Conservation (phyloP, 2,113 vertebrate species). For the Bujurquina vittata region DNA sequence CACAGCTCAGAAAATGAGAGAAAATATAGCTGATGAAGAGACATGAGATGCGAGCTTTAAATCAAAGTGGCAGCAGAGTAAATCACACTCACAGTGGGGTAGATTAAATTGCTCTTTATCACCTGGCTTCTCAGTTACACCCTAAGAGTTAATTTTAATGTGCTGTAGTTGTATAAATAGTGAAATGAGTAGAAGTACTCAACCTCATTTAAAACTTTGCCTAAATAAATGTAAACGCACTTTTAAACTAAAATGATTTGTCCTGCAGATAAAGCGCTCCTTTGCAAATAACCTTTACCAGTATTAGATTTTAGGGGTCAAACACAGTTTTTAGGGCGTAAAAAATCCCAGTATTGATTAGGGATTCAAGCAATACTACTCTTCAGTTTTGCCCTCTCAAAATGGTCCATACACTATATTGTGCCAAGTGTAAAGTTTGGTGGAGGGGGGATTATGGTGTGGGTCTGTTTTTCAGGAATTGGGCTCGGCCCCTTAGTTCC, state of each 20-base stretch:
- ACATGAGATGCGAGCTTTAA: slow-evolving; percentile 15
- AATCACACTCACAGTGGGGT: slow-evolving; percentile 30
- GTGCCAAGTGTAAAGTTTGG: too few relatives aligned
- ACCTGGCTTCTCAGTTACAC: slow-evolving; percentile 18
- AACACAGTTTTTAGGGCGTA: neutral
- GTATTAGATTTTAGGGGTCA: neutral
- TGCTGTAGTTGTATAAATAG: neutral
- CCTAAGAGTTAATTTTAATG: neutral
- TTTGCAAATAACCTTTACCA: neutral
- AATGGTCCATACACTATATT: neutral
- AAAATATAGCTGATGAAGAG: slow-evolving; percentile 7
- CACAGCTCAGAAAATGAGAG: slow-evolving; percentile 14
- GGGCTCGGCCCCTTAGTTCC: too few relatives aligned
- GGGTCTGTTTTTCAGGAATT: too few relatives aligned
- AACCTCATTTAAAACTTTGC: neutral
- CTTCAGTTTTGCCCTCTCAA: neutral
- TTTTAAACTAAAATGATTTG: neutral
- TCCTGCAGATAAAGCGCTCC: neutral
- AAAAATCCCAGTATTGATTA: neutral
- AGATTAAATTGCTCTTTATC: slow-evolving; percentile 32
- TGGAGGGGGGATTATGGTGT: too few relatives aligned
- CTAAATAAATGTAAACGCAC: neutral
- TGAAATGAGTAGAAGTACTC: neutral
- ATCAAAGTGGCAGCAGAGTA: slow-evolving; percentile 34
- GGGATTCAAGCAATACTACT: neutral